Percentiles rank a stretch among this genome's conserved stretches.
These are phyloP conservation scores for Metalampra italica DNA, from an alignment of 2,888 invertebrate genomes.

Conservation along the genomic window DNA sequence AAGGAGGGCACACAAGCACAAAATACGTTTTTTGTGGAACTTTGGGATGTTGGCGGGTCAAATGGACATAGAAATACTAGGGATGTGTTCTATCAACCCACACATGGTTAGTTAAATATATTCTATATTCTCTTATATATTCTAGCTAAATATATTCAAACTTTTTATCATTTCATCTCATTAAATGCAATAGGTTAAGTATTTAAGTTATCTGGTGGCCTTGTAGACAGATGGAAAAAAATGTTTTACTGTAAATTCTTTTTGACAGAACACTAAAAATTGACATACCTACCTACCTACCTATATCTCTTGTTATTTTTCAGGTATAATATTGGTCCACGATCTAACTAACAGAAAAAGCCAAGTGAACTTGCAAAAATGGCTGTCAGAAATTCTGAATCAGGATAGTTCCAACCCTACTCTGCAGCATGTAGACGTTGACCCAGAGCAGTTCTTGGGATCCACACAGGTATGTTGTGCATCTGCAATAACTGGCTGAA, in stretches of 20 bases:
- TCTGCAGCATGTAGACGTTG: conserved; percentile 83
- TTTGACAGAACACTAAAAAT: too few species aligned
- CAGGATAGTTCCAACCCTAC: conserved; percentile 78
- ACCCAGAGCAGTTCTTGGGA: conserved; percentile 91
- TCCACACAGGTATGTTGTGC: conserved; percentile 79
- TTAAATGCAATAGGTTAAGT: too few species aligned
- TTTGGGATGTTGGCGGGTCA: conserved; percentile 99
- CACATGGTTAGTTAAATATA: conserved; percentile 82
- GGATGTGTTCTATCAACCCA: conserved; percentile 94
- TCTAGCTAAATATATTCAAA: too few species aligned
- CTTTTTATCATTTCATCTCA: too few species aligned
- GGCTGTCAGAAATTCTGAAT: conserved; percentile 94
- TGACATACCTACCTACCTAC: too few species aligned
- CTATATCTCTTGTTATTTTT: too few species aligned
- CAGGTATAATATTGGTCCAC: conserved; percentile 95
- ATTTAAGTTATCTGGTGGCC: too few species aligned
- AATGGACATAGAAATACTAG: conserved; percentile 95
- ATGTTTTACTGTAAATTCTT: too few species aligned
- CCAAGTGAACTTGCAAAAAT: conserved; percentile 94
- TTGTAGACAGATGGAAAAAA: too few species aligned
- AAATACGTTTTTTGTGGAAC: conserved; percentile 93
- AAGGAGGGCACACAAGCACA: conserved; percentile 96
- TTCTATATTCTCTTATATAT: too few species aligned
- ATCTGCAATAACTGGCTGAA: neutral
- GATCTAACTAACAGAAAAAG: conserved; percentile 98